phyloP scores from a whole-genome alignment of 2,113 vertebrate species.

The Axis porcinus region DNA sequence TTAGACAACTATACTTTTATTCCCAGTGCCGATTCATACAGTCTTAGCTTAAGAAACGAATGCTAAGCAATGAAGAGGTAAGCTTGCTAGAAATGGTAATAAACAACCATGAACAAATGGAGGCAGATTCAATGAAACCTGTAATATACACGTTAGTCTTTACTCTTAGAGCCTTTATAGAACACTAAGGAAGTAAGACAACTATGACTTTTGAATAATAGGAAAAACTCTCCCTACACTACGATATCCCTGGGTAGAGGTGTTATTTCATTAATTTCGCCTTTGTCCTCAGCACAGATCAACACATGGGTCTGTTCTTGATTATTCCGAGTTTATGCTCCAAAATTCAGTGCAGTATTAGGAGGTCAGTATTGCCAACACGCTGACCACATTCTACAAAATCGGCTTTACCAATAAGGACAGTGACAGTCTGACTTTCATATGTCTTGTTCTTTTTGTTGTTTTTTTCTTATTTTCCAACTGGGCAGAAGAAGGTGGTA shows the following conservation, averaged over 20 bases:
- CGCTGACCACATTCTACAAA: background rate
- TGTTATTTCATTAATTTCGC: background rate
- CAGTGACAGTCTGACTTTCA: background rate
- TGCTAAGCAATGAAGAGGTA: background rate
- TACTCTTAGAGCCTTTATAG: background rate
- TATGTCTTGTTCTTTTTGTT: background rate
- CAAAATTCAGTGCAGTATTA: background rate
- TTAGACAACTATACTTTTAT: background rate
- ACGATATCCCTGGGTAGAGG: fast-evolving
- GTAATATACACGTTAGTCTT: background rate
- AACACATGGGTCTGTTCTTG: background rate
- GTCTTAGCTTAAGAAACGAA: background rate
- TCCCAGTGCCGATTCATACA: fast-evolving
- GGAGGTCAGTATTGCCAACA: fast-evolving
- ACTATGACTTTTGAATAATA: background rate
- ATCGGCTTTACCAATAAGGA: background rate
- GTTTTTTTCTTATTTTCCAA: background rate
- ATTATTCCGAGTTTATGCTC: background rate
- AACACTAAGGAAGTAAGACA: background rate
- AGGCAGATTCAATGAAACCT: background rate
- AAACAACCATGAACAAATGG: background rate
- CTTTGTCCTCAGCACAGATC: background rate
- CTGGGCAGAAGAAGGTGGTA: background rate
- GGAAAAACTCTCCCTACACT: background rate
- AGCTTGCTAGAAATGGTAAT: background rate